phyloP scores from a whole-genome alignment of 2,888 invertebrate genomes.

The Chouioia cunea region DNA sequence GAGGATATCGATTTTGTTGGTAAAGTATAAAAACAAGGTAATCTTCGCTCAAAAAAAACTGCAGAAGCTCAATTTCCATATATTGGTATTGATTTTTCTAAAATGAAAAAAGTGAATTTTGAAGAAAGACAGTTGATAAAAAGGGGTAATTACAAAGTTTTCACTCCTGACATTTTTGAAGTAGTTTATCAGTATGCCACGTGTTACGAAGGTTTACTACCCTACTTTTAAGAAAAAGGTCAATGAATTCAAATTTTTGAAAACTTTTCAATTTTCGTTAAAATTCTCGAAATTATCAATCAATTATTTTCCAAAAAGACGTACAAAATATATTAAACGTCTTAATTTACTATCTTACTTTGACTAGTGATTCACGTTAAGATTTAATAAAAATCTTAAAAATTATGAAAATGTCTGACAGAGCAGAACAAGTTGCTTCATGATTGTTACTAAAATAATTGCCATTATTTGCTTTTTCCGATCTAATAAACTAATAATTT shows the following conservation, averaged over 20 bases:
- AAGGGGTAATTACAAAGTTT: constrained; percentile 24
- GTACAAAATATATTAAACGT: no score
- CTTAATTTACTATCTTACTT: no score
- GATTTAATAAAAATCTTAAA: no score
- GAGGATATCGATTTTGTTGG: constrained; percentile 32
- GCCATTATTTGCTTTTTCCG: no score
- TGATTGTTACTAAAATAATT: no score
- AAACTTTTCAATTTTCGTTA: constrained; percentile 6
- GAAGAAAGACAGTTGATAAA: constrained; percentile 2
- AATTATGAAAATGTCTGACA: no score
- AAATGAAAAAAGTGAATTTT: no score
- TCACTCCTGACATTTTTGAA: background rate
- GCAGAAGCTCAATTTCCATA: constrained; percentile 13
- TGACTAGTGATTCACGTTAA: no score
- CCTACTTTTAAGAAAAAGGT: constrained; percentile 5
- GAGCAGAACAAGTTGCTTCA: no score
- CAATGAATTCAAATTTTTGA: constrained; percentile 16
- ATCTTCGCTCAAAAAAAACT: background rate
- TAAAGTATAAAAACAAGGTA: background rate
- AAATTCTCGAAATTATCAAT: no score
- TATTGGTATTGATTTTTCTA: background rate
- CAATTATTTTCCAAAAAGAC: no score
- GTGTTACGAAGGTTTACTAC: constrained; percentile 30
- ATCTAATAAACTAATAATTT: no score
- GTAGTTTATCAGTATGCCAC: constrained; percentile 4